Conservation (phyloP, 2,797 vertebrate species). For the Diglossa cyanea region DNA sequence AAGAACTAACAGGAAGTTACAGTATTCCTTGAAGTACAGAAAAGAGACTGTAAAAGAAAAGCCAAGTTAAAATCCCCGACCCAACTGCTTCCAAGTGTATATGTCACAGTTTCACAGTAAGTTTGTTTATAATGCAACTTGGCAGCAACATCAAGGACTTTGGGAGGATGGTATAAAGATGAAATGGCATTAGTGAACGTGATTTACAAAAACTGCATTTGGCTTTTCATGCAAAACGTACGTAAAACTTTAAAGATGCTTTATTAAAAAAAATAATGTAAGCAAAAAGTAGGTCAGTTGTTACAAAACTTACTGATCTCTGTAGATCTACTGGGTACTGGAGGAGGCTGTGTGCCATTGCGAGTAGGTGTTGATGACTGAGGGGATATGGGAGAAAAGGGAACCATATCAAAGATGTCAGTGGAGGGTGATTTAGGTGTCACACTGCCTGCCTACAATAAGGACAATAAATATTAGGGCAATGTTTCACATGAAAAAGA, state of each 20-base stretch:
- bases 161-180: neutral
- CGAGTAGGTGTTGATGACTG: constrained; percentile 84
- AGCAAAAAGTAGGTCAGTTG: constrained; percentile 49
- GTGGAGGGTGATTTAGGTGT: constrained; percentile 86
- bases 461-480: constrained; percentile 66
- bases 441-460: constrained; percentile 83
- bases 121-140: neutral
- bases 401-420: constrained; percentile 98
- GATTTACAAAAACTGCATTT: neutral
- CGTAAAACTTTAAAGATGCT: neutral
- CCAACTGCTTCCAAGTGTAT: neutral
- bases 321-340: constrained; percentile 83
- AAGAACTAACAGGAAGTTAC: neutral
- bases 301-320: constrained; percentile 84
- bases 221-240: constrained; percentile 26
- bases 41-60: constrained; percentile 20
- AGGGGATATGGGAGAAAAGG: constrained; percentile 89
- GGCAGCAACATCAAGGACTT: neutral
- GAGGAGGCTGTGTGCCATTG: constrained; percentile 89
- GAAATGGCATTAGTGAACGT: neutral
- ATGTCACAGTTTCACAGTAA: neutral
- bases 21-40: neutral
- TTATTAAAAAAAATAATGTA: neutral
- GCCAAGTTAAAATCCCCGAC: neutral
- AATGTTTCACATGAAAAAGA: constrained; percentile 13